Conservation (phyloP, 2,888 invertebrate species). For the Geotrupes spiniger region DNA sequence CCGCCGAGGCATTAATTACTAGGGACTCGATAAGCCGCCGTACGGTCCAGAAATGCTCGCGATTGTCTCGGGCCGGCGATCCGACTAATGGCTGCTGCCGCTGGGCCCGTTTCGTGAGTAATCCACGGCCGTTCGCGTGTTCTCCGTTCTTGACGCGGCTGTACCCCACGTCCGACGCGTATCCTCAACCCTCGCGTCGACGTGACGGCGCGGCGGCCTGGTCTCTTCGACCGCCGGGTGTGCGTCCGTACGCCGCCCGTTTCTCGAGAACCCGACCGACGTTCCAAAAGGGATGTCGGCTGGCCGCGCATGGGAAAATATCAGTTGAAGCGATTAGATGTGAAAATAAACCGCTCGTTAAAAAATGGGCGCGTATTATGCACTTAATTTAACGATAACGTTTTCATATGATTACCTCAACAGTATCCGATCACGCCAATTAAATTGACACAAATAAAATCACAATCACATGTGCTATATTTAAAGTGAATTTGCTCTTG, state of each 20-base stretch:
- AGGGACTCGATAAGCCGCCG: slow-evolving; percentile 7
- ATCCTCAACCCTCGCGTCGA: slow-evolving; percentile 29
- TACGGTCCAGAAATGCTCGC: slow-evolving; percentile 3
- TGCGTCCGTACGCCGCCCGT: neutral
- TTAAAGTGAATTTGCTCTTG: too few species aligned
- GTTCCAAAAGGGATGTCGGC: too few species aligned
- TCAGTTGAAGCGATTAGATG: too few species aligned
- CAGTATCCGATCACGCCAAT: too few species aligned
- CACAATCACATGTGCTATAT: too few species aligned
- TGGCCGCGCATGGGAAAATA: too few species aligned
- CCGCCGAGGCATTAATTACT: slow-evolving; percentile 9
- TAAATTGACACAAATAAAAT: too few species aligned
- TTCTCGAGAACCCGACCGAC: too few species aligned
- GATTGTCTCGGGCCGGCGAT: slow-evolving; percentile 6
- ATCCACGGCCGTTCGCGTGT: slow-evolving; percentile 36
- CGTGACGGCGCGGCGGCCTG: slow-evolving; percentile 23
- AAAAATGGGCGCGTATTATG: too few species aligned
- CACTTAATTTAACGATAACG: too few species aligned
- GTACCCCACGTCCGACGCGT: slow-evolving; percentile 28
- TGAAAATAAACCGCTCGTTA: too few species aligned
- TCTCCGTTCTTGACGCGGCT: slow-evolving; percentile 32
- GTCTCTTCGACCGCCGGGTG: slow-evolving; percentile 31
- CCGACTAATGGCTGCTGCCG: slow-evolving; percentile 18
- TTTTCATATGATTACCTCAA: too few species aligned
- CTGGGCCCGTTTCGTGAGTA: slow-evolving; percentile 24